These are phyloP conservation scores for Serinus canaria DNA, from an alignment of 2,113 vertebrate genomes.

Conservation along the genomic window DNA sequence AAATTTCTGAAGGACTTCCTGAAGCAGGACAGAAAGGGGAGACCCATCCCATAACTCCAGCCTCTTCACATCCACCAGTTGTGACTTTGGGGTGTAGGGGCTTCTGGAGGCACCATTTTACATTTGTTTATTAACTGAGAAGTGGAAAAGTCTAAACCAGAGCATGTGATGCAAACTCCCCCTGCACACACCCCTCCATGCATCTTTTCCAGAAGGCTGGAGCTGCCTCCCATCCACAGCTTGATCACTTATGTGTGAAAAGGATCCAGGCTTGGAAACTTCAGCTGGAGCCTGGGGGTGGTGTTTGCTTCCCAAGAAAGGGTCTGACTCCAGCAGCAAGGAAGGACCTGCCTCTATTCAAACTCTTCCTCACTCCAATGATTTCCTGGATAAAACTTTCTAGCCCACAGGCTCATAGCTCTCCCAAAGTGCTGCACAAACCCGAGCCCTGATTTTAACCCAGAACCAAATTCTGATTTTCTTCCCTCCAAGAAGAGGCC, in stretches of 20 bases:
- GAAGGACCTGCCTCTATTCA: neutral
- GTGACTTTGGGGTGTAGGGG: rapidly evolving
- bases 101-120: neutral
- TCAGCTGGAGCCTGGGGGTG: neutral
- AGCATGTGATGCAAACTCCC: neutral
- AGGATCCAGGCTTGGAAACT: neutral
- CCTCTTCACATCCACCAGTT: neutral
- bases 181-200: rapidly evolving
- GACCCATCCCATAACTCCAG: neutral
- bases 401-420: rapidly evolving
- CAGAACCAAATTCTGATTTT: neutral
- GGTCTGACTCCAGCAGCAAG: neutral
- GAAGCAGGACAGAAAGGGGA: neutral
- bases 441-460: neutral
- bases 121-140: neutral
- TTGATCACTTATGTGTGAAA: slow-evolving; percentile 20
- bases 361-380: neutral
- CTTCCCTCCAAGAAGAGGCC: neutral
- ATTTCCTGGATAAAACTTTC: neutral
- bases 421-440: neutral
- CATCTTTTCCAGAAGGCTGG: neutral
- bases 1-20: neutral
- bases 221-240: slow-evolving; percentile 10
- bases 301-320: neutral
- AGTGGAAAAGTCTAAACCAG: neutral